Base-by-base conservation (phyloP, 2,113 vertebrate genomes). In the Calyptommatus sinebrachiatus region DNA sequence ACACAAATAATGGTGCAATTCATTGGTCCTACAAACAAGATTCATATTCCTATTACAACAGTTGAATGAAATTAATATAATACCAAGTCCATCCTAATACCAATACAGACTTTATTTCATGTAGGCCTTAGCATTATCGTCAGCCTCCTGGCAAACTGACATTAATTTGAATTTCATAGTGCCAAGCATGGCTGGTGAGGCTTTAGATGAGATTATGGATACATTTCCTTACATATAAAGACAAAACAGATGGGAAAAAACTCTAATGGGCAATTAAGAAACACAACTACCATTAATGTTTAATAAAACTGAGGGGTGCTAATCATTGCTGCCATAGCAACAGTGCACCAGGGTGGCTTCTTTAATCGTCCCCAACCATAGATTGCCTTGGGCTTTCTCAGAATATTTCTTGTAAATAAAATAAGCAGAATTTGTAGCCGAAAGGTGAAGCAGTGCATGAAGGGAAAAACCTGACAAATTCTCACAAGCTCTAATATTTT, bases 241-340 rank as follows among this genome's bases (percentile, higher is more conserved):
- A 41, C 1, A 88, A 86, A 87, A 66, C 31, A 82, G 70, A 2
- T 81, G 46, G 45, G 73, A 46, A 26, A 11, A 70, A 76, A 8
- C 1, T 29, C 60, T 80, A 73, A 6, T 28, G 26, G 63, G 48
- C 73, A 85, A 76, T 79, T 89, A 86, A 46, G 83, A 89, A 79
- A 81, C 67, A 82, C 76, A 85, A 28, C 73, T 31, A 68, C 80
- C 80, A 79, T 71, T 79, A 80, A 72, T 77, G 28, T 50, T 71
- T 74, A 82, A 76, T 83, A 81, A 91, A 88, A 86, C 77, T 69
- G 67, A 77, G 18, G 66, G 71, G 84, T 86, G 88, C 82, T 87
- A 76, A 86, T 73, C 73, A 85, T 45, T 63, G 66, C 83, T 88
- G 78, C 83, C 35, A 8, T 84, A 78, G 86, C 82, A 89, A 80